phyloP scores from a whole-genome alignment of 2,888 invertebrate species.

The Eucriotettix oculatus region DNA sequence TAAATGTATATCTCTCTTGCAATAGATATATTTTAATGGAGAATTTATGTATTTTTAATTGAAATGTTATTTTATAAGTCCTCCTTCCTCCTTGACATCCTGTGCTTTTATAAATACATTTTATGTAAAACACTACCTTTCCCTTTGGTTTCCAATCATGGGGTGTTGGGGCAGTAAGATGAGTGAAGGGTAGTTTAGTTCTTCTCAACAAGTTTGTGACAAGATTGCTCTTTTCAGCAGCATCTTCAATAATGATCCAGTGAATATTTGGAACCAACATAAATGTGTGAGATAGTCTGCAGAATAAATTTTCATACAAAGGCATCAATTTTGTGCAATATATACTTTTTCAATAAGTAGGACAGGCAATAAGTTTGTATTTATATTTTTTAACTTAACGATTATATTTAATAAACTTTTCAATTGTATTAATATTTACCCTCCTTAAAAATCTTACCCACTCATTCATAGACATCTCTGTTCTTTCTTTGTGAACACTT shows the following conservation, averaged over 20 bases:
- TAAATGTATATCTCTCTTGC: background rate
- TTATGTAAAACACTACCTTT: slow-evolving; percentile 22
- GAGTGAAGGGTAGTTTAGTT: slow-evolving; percentile 48
- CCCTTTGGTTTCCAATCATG: slow-evolving; percentile 46
- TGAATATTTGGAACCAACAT: slow-evolving; percentile 74
- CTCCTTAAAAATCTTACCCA: no score
- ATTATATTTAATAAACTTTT: no score
- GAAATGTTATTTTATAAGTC: background rate
- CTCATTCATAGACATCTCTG: no score
- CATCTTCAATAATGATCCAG: slow-evolving; percentile 89
- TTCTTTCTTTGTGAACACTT: no score
- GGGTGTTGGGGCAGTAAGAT: slow-evolving; percentile 54
- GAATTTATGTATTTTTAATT: background rate
- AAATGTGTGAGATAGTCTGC: slow-evolving; percentile 72
- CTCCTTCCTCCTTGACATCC: background rate
- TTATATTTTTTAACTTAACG: no score
- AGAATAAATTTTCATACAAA: slow-evolving; percentile 13
- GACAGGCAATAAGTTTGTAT: no score
- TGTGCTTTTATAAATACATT: background rate
- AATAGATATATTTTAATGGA: background rate
- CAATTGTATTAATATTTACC: no score
- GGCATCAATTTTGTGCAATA: background rate
- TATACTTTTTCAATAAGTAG: no score
- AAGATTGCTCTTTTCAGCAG: slow-evolving; percentile 45
- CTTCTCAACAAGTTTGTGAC: slow-evolving; percentile 55